A percentile compares a stretch with the other conserved stretches of the same genome.
Evolutionary conservation across 2,113 vertebrate genomes (phyloP).

Genomic region (Pelvicachromis taeniatus): DNA sequence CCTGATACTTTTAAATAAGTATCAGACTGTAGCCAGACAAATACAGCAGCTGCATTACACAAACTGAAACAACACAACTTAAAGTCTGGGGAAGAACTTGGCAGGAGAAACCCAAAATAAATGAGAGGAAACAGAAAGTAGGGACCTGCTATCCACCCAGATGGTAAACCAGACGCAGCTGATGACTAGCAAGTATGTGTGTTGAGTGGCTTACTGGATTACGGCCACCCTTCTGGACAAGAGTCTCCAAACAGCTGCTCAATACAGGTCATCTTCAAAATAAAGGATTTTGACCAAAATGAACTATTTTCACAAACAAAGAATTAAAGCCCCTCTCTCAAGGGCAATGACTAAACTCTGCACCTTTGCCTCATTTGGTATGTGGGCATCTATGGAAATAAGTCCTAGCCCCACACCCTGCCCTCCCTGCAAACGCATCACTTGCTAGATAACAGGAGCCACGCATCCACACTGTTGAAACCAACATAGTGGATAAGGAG

Average conservation of each 20-base stretch:
- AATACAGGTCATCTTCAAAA: not conserved
- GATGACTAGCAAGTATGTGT: not conserved
- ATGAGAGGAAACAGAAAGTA: not conserved
- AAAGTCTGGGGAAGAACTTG: not conserved
- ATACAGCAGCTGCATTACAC: fast-evolving
- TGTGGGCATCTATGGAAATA: not conserved
- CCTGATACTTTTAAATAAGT: not conserved
- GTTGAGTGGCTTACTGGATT: constrained; percentile 32
- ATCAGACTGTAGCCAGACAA: not conserved
- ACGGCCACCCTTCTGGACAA: constrained; percentile 11
- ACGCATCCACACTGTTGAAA: not conserved
- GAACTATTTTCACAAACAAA: not conserved
- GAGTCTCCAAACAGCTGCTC: constrained; percentile 34
- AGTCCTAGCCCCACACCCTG: not conserved
- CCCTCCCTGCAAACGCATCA: not conserved
- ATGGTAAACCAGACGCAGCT: constrained; percentile 23
- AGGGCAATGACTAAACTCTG: not conserved
- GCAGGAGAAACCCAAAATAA: not conserved
- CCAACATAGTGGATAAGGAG: not conserved
- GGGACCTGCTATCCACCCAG: constrained; percentile 30
- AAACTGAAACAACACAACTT: not conserved
- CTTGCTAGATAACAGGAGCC: not conserved
- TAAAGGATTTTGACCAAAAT: not conserved
- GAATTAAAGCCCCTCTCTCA: not conserved
- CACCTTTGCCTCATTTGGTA: not conserved